Evolutionary conservation across 2,888 invertebrate genomes (phyloP), one percentile per base, ranked within the genome.

Genomic region (Pseudococcus jackbeardsleyi): DNA sequence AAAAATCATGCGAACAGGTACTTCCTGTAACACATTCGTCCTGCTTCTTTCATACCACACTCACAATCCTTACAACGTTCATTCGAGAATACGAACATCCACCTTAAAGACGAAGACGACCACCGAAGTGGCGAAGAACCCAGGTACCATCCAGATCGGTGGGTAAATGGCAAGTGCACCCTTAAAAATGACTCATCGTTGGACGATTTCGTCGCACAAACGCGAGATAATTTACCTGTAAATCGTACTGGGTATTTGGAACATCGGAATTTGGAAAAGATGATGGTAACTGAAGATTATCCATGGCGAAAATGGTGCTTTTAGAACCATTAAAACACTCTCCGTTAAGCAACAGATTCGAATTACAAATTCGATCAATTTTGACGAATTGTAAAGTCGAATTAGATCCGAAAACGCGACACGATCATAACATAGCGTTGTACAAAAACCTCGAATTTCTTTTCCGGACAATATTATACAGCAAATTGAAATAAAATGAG

Each of bases 281-380:
- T 50, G 87, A 42, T 79, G 87, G 87, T 87, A 87, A 87, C 87
- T 87, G 87, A n/a, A 82, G 87, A 87, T 79, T 87, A 87, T 87
- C 87, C 87, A 87, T 87, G 79, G 72, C 79, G 59, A 87, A 72
- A 39, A 22, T 72, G 39, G 22, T 46, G 50, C 54, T 87, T 50
- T 87, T 46, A 19, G 87, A 77, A 87, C 54, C 87, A 87, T 87
- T 87, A 87, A 87, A 87, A 87, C 87, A 87, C 46, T 79, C 77
- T 50, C 77, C 87, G 87, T 87, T 79, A 11, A 54, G 68, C 50
- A 87, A 87, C 2, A 48, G 54, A 50, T 79, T 39, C 79, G 79
- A 42, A 79, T 79, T 79, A 79, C 79, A 42, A 79, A 79, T 79
- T 79, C 79, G 79, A 39, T 79, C 79, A 79, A 79, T 79, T 79